Evolutionary conservation across 2,113 vertebrate genomes (phyloP).

Genomic region (Platycercus adscitus): DNA sequence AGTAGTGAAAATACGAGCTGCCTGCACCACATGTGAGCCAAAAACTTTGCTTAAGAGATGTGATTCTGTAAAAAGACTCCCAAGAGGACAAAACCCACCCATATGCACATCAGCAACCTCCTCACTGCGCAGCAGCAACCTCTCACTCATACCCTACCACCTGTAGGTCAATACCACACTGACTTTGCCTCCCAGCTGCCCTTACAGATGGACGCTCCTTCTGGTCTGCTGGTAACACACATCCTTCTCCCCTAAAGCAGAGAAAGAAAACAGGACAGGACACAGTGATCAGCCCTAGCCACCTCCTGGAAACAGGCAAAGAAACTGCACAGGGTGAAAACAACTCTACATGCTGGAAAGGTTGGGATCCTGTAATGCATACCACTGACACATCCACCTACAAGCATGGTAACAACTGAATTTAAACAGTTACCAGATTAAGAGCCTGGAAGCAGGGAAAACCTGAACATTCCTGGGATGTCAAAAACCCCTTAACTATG

Average conservation of each 20-base stretch:
- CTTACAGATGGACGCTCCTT: background rate
- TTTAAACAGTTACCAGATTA: background rate
- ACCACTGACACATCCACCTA: fast-evolving
- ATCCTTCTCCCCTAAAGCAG: background rate
- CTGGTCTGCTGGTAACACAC: background rate
- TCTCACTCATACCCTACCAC: fast-evolving
- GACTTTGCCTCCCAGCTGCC: background rate
- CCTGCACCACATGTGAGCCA: background rate
- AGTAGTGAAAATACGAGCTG: background rate
- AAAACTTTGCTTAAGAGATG: background rate
- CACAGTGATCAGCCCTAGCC: background rate
- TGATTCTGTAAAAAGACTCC: background rate
- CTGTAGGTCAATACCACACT: background rate
- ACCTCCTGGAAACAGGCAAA: background rate
- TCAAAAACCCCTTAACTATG: fast-evolving
- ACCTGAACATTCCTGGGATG: background rate
- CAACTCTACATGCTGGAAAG: background rate
- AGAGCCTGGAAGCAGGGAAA: background rate
- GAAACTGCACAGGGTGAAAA: background rate
- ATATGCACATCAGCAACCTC: fast-evolving
- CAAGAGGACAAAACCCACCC: fast-evolving
- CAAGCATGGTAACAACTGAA: fast-evolving
- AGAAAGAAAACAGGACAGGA: background rate
- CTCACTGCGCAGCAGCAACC: background rate
- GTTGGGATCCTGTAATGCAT: fast-evolving